phyloP scores from a whole-genome alignment of 2,888 invertebrate genomes.

The Globia sparganii region DNA sequence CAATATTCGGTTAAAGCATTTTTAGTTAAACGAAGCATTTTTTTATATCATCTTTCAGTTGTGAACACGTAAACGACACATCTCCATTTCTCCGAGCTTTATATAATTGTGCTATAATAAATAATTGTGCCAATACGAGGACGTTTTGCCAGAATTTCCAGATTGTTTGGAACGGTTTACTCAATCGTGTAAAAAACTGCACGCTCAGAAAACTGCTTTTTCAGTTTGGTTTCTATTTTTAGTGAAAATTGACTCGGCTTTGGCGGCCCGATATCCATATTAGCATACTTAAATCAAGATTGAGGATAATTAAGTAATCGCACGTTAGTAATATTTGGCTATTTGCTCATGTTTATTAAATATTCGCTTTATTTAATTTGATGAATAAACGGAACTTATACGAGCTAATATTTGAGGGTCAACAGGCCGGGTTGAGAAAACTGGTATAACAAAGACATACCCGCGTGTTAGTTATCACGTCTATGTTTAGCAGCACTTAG shows the following conservation, averaged over 20 bases:
- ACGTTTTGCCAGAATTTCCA: slow-evolving; percentile 11
- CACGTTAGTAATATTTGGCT: slow-evolving; percentile 24
- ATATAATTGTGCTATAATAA: background rate
- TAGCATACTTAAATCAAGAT: slow-evolving; percentile 7
- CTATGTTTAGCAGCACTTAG: background rate
- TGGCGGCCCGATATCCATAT: background rate
- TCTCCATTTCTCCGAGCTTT: background rate
- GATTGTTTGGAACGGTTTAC: background rate
- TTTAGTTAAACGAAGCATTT: background rate
- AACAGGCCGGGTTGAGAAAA: background rate
- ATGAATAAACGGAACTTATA: slow-evolving; percentile 15
- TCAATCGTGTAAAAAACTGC: background rate
- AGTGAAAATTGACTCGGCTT: background rate
- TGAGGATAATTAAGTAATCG: slow-evolving; percentile 2
- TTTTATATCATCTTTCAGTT: background rate
- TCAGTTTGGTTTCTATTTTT: background rate
- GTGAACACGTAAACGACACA: background rate
- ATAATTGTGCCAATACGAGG: background rate
- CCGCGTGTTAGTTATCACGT: background rate
- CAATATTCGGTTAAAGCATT: background rate
- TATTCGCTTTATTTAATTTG: slow-evolving; percentile 34
- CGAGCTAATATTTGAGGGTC: slow-evolving; percentile 32
- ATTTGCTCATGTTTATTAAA: slow-evolving; percentile 35
- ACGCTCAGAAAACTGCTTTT: background rate
- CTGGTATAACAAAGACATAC: background rate